Percentiles rank a stretch among this genome's conserved stretches.
Conservation (phyloP, 2,797 vertebrate species). For the Pristis pectinata region DNA sequence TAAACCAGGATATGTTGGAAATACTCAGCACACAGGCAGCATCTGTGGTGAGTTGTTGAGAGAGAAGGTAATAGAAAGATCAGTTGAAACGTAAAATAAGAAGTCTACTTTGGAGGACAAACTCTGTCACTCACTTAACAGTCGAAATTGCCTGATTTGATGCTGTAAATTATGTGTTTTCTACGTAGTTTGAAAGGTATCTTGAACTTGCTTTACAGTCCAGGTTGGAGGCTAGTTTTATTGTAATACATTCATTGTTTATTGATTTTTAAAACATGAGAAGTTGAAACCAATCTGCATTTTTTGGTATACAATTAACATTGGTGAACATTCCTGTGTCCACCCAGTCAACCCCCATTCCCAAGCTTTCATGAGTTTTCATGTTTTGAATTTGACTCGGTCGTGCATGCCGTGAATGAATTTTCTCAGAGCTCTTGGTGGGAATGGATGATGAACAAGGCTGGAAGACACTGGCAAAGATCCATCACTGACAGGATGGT, state of each 20-base stretch:
- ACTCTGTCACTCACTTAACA: background rate
- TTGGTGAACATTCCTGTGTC: background rate
- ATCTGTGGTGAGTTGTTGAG: background rate
- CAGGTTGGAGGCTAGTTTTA: background rate
- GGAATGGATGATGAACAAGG: constrained; percentile 7
- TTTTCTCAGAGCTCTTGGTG: background rate
- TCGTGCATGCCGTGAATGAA: background rate
- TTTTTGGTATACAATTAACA: background rate
- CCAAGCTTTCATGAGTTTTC: background rate
- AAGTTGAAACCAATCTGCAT: background rate
- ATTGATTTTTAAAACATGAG: background rate
- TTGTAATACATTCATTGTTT: background rate
- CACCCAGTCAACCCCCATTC: background rate
- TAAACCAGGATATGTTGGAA: too few species aligned
- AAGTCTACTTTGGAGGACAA: background rate
- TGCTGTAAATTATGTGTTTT: background rate
- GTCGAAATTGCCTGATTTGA: too few species aligned
- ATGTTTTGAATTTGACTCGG: background rate
- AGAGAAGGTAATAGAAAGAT: background rate
- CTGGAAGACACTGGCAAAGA: background rate
- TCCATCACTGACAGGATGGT: constrained; percentile 54
- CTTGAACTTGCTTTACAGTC: background rate
- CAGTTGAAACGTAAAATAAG: background rate
- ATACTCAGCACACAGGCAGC: background rate
- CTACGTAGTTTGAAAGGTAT: background rate